Conservation (phyloP, 2,113 vertebrate genomes). For the Eira barbara region DNA sequence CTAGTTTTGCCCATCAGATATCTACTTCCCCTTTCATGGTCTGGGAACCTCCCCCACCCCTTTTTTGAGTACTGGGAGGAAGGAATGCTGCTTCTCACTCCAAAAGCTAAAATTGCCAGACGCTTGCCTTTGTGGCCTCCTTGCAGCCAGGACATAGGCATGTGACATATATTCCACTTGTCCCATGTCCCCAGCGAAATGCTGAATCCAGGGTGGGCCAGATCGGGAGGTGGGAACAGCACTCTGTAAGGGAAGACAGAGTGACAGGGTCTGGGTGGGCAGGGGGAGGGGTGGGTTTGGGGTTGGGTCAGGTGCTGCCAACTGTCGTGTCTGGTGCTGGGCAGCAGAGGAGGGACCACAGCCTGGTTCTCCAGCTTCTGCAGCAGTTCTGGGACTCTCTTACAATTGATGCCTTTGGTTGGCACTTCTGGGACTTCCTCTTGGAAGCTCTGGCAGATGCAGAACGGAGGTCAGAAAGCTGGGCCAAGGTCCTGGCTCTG, state of each 20-base stretch:
- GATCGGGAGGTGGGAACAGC: not conserved
- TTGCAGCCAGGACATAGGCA: not conserved
- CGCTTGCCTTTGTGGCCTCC: not conserved
- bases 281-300: not conserved
- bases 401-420: not conserved
- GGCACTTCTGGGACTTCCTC: not conserved
- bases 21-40: not conserved
- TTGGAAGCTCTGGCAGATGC: not conserved
- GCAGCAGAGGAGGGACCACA: too few species aligned
- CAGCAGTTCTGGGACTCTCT: not conserved
- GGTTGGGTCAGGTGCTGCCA: not conserved
- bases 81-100: not conserved
- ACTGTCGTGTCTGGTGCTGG: not conserved
- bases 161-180: rapidly evolving
- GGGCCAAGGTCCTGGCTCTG: not conserved
- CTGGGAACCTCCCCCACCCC: not conserved
- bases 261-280: rapidly evolving
- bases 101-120: not conserved
- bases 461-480: not conserved
- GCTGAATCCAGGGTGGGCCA: not conserved
- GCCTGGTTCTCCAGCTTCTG: not conserved
- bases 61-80: not conserved
- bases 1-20: not conserved
- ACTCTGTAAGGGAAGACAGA: not conserved
- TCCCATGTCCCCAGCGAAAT: not conserved